Evolutionary conservation across 2,113 vertebrate species (phyloP).

Genomic region (Connochaetes taurinus): DNA sequence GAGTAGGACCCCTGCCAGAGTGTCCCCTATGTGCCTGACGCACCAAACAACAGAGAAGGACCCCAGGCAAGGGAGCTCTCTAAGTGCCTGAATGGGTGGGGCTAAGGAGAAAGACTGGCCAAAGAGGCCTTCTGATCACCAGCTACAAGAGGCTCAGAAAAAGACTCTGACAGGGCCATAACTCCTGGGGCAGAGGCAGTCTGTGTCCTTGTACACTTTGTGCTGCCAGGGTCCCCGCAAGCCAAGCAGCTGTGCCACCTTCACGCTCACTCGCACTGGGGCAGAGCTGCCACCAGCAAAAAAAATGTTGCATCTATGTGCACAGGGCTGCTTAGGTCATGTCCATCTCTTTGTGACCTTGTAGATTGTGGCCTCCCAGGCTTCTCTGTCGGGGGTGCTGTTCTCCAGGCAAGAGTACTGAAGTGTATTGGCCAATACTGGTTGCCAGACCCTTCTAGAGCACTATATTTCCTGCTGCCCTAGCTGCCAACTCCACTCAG

Average conservation of each 20-base stretch:
- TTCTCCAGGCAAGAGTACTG: neutral
- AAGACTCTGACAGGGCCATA: neutral
- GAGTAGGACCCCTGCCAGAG: no score
- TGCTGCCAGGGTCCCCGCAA: neutral
- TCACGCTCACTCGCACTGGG: neutral
- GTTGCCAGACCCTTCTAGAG: neutral
- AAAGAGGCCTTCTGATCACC: neutral
- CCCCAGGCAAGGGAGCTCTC: neutral
- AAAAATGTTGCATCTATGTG: rapidly evolving
- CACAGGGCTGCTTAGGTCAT: neutral
- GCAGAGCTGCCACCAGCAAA: neutral
- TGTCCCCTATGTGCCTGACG: neutral
- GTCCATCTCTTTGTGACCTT: neutral
- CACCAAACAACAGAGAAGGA: neutral
- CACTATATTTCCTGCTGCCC: neutral
- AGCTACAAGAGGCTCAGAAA: rapidly evolving
- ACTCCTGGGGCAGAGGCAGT: neutral
- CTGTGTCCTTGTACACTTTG: rapidly evolving
- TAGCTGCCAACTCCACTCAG: neutral
- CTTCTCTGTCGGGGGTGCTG: neutral
- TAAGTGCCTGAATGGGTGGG: neutral
- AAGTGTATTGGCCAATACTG: neutral
- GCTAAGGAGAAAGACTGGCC: neutral
- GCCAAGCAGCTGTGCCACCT: neutral
- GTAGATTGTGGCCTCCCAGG: neutral